A percentile compares a stretch with the other conserved stretches of the same genome.
Evolutionary conservation across 2,888 invertebrate genomes (phyloP).

Genomic region (Zele albiditarsus): DNA sequence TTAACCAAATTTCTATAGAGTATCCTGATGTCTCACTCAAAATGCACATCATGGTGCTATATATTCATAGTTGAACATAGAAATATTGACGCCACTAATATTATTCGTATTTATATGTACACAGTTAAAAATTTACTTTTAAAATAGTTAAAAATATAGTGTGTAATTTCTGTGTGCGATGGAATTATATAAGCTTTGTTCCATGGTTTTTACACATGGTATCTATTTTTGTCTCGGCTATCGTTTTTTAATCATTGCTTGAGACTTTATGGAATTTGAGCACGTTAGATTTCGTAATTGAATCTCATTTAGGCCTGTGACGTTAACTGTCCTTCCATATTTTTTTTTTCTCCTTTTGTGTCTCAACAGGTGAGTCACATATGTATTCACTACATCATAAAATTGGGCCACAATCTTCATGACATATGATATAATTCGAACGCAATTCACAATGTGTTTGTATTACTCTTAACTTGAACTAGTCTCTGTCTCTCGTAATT

Average conservation of each 20-base stretch:
- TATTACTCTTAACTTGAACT: conserved; percentile 11
- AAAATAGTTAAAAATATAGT: conserved; percentile 73
- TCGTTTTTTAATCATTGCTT: conserved; percentile 52
- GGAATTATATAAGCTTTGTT: conserved; percentile 61
- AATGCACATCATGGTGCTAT: conserved; percentile 48
- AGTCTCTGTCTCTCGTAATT: conserved; percentile 35
- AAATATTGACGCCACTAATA: conserved; percentile 67
- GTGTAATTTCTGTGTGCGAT: conserved; percentile 70
- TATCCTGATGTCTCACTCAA: conserved; percentile 32
- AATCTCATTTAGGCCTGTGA: conserved; percentile 60
- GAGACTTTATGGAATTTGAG: conserved; percentile 66
- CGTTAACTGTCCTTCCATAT: conserved; percentile 46
- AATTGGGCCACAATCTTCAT: conserved; percentile 19
- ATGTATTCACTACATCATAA: background rate
- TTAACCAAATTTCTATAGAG: conserved; percentile 3
- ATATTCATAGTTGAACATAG: conserved; percentile 63
- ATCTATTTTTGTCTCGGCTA: conserved; percentile 35
- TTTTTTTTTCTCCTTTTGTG: conserved; percentile 49
- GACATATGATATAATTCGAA: background rate
- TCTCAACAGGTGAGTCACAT: conserved; percentile 45
- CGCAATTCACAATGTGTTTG: conserved; percentile 4
- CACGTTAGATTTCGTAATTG: conserved; percentile 68
- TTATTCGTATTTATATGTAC: conserved; percentile 67
- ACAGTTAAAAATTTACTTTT: conserved; percentile 71
- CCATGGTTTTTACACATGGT: conserved; percentile 48